These are phyloP conservation scores for Epinotia ramella DNA, from an alignment of 2,888 invertebrate genomes.

Conservation along the genomic window DNA sequence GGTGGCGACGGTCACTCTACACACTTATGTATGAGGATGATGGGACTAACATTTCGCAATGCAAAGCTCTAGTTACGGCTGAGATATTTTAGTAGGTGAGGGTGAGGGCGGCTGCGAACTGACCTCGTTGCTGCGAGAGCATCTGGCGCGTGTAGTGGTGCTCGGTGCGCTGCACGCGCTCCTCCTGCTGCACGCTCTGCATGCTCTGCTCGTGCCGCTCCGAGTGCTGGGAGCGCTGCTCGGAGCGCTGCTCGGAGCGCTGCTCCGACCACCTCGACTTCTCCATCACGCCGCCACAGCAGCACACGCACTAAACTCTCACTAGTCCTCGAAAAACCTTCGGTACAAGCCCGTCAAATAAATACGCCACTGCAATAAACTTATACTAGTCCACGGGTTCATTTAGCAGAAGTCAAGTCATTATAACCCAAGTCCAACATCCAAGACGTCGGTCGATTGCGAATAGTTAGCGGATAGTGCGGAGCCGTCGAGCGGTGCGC, in stretches of 20 bases:
- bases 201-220: conserved; percentile 82
- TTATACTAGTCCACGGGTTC: conserved; percentile 84
- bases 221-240: conserved; percentile 53
- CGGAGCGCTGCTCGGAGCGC: conserved; percentile 68
- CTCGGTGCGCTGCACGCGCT: conserved; percentile 86
- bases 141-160: conserved; percentile 92
- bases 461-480: conserved; percentile 95
- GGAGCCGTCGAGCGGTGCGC: conserved; percentile 66
- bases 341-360: conserved; percentile 73
- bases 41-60: conserved; percentile 59
- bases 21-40: conserved; percentile 51
- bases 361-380: conserved; percentile 81
- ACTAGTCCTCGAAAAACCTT: conserved; percentile 74
- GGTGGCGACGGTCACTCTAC: conserved; percentile 50
- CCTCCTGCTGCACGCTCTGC: conserved; percentile 62
- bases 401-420: conserved; percentile 92
- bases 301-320: conserved; percentile 82
- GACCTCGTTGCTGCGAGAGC: conserved; percentile 91
- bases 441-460: conserved; percentile 98
- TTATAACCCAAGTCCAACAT: conserved; percentile 90
- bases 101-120: conserved; percentile 59
- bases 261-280: conserved; percentile 86
- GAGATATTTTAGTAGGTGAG: conserved; percentile 47
- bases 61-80: conserved; percentile 51
- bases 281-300: conserved; percentile 88